phyloP scores from a whole-genome alignment of 2,888 invertebrate species.

The Amiota minor region DNA sequence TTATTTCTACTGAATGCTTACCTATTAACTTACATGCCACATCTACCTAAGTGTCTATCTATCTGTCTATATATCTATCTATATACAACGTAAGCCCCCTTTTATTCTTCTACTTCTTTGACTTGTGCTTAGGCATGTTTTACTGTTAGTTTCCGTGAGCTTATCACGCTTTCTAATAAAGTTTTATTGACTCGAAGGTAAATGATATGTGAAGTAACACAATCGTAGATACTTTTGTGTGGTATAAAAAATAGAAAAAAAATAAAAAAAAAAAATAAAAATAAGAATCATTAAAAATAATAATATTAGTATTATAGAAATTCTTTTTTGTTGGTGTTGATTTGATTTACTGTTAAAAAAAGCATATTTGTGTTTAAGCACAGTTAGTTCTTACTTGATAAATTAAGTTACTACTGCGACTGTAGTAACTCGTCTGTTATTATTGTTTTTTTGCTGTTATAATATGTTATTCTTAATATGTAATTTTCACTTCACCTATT shows the following conservation, averaged over 20 bases:
- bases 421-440: not conserved
- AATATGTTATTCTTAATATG: slow-evolving; percentile 56
- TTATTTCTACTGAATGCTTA: too few relatives aligned
- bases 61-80: too few relatives aligned
- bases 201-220: slow-evolving; percentile 47
- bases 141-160: slow-evolving; percentile 30
- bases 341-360: slow-evolving; percentile 20
- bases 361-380: not conserved
- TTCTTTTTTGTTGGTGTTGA: slow-evolving; percentile 36
- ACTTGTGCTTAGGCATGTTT: not conserved
- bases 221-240: not conserved
- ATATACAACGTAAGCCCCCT: too few relatives aligned
- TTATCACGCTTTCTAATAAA: slow-evolving; percentile 60
- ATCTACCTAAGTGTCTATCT: too few relatives aligned
- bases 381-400: slow-evolving; percentile 8
- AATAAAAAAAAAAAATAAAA: not conserved
- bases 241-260: not conserved
- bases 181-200: slow-evolving; percentile 54
- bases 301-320: not conserved
- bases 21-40: too few relatives aligned
- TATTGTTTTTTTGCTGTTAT: slow-evolving; percentile 38
- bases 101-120: too few relatives aligned
- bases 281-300: not conserved
- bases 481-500: slow-evolving; percentile 61
- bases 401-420: not conserved